Conservation (phyloP, 2,797 vertebrate genomes). For the Helicolenus hilgendorfi region DNA sequence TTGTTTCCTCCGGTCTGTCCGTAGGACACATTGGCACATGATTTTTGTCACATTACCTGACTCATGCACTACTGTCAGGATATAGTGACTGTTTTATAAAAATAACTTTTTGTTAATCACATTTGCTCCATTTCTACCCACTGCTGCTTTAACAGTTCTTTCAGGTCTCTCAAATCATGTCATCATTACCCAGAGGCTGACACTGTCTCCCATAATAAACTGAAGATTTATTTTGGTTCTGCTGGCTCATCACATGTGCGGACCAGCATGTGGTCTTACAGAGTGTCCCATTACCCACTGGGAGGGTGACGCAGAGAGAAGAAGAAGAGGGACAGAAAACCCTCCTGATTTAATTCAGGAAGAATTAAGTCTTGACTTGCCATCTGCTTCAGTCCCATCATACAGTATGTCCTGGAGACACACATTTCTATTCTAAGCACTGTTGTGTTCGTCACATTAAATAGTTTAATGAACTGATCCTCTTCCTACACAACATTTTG, state of each 20-base stretch:
- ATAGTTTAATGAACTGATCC: neutral
- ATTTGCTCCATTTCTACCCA: neutral
- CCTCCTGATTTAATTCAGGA: slow-evolving; percentile 37
- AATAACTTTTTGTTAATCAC: neutral
- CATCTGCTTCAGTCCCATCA: slow-evolving; percentile 32
- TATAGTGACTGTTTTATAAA: neutral
- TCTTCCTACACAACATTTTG: neutral
- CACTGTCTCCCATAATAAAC: slow-evolving; percentile 35
- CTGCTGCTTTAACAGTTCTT: neutral
- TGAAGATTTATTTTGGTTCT: slow-evolving; percentile 56
- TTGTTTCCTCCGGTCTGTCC: too few species aligned
- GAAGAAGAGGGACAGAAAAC: slow-evolving; percentile 2
- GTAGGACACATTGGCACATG: neutral
- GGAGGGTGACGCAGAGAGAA: slow-evolving; percentile 16
- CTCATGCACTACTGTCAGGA: neutral
- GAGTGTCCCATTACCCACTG: slow-evolving; percentile 48
- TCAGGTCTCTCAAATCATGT: neutral
- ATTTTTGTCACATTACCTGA: neutral
- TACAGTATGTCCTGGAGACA: neutral
- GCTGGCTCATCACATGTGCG: slow-evolving; percentile 57
- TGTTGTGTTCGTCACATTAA: neutral
- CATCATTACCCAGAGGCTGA: slow-evolving; percentile 13
- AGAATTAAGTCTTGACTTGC: slow-evolving; percentile 19
- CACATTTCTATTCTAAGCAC: neutral
- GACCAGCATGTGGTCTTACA: slow-evolving; percentile 51